A percentile compares a stretch with the other conserved stretches of the same genome.
phyloP scores from a whole-genome alignment of 2,888 invertebrate species.

The Ephialtes manifestator region DNA sequence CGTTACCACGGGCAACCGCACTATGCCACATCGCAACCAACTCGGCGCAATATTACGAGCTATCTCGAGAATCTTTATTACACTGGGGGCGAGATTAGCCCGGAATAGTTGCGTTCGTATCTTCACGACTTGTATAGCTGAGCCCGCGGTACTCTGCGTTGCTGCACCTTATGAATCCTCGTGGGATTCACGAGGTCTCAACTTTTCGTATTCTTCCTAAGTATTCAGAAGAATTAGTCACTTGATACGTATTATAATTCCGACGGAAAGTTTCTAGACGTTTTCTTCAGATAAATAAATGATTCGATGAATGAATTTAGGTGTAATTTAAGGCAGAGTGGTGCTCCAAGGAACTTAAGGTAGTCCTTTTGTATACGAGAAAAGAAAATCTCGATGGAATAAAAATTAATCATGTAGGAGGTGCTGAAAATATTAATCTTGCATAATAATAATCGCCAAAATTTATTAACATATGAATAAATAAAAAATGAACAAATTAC shows the following conservation, averaged over 20 bases:
- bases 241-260: not conserved
- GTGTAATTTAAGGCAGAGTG: too few relatives aligned
- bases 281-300: not conserved
- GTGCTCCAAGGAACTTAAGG: too few relatives aligned
- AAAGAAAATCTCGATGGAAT: too few relatives aligned
- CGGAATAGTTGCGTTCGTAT: constrained; percentile 58
- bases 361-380: too few relatives aligned
- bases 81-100: constrained; percentile 58
- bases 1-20: constrained; percentile 57
- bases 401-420: too few relatives aligned
- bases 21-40: constrained; percentile 27
- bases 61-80: constrained; percentile 66
- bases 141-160: not conserved
- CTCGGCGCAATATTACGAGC: constrained; percentile 43
- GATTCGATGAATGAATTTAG: too few relatives aligned
- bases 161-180: constrained; percentile 33
- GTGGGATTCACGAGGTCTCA: constrained; percentile 19
- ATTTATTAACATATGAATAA: too few relatives aligned
- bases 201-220: constrained; percentile 8
- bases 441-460: too few relatives aligned
- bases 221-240: not conserved
- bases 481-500: too few relatives aligned
- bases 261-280: not conserved
- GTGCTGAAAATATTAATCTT: too few relatives aligned
- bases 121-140: constrained; percentile 18